Conservation (phyloP, 2,888 invertebrate genomes). For the Catocala nupta region DNA sequence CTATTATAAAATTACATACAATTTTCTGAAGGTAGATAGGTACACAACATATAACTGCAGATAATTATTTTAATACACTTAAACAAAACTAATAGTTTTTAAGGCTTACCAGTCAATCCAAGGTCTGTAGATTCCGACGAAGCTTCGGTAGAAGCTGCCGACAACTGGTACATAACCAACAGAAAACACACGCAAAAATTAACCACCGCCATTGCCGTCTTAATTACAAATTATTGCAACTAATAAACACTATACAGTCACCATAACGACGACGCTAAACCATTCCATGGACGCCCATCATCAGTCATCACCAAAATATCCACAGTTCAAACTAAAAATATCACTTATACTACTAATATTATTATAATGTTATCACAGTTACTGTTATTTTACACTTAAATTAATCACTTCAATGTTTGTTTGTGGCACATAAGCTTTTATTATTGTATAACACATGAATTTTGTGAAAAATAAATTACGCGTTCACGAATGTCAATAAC, state of each 20-base stretch:
- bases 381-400: slow-evolving; percentile 44
- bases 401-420: slow-evolving; percentile 37
- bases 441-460: slow-evolving; percentile 53
- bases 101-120: slow-evolving; percentile 71
- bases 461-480: slow-evolving; percentile 64
- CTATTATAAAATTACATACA: too few species aligned
- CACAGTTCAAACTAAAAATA: slow-evolving; percentile 58
- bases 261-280: slow-evolving; percentile 64
- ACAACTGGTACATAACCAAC: slow-evolving; percentile 76
- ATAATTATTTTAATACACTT: too few species aligned
- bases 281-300: slow-evolving; percentile 51
- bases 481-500: slow-evolving; percentile 54
- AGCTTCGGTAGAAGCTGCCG: slow-evolving; percentile 70
- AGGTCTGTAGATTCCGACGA: slow-evolving; percentile 78
- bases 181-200: slow-evolving; percentile 80
- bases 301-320: slow-evolving; percentile 64
- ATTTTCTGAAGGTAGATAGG: too few species aligned
- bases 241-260: slow-evolving; percentile 71
- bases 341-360: slow-evolving; percentile 48
- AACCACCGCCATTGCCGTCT: slow-evolving; percentile 75
- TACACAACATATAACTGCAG: too few species aligned
- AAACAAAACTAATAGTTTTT: background rate
- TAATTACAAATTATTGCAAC: slow-evolving; percentile 71
- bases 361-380: slow-evolving; percentile 51
- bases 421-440: slow-evolving; percentile 44